Percentiles rank a stretch among this genome's conserved stretches.
Evolutionary conservation across 2,113 vertebrate genomes (phyloP).

Genomic region (Pollachius pollachius): DNA sequence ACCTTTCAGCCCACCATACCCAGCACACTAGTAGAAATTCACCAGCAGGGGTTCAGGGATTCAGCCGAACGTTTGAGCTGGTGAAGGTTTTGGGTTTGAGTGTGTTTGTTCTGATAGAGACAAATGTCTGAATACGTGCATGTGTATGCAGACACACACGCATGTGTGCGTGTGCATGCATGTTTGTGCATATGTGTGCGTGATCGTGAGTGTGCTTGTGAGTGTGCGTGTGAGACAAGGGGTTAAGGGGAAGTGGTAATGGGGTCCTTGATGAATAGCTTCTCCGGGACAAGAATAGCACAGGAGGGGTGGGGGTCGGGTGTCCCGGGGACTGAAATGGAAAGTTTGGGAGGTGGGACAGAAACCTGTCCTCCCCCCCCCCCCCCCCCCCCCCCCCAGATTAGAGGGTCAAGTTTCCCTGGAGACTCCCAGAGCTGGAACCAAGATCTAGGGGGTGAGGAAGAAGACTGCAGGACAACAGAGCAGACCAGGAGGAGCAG

Average conservation of each 20-base stretch:
- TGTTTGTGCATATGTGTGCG: too few species aligned
- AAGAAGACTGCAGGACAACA: too few species aligned
- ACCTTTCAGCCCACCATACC: too few species aligned
- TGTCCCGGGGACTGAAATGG: constrained; percentile 65
- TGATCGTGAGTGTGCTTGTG: too few species aligned
- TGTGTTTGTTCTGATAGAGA: too few species aligned
- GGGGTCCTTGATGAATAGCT: constrained; percentile 57
- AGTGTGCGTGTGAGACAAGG: not conserved
- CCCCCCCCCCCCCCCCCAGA: constrained; percentile 14
- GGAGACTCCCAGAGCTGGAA: constrained; percentile 13
- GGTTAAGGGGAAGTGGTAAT: constrained; percentile 19
- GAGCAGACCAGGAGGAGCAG: constrained; percentile 37
- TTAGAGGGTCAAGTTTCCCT: constrained; percentile 49
- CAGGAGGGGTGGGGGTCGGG: constrained; percentile 18
- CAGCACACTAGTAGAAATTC: too few species aligned
- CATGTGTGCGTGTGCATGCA: too few species aligned
- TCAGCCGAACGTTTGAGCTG: too few species aligned
- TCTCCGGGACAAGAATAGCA: constrained; percentile 66
- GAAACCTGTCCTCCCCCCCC: not conserved
- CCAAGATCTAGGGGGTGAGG: constrained; percentile 10
- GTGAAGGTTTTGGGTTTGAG: too few species aligned
- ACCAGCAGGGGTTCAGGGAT: not conserved
- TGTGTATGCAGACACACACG: too few species aligned
- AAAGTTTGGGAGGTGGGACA: constrained; percentile 55
- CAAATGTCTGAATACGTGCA: too few species aligned